Percentiles rank a stretch among this genome's conserved stretches.
These are phyloP conservation scores for Acanthacorydalis orientalis DNA, from an alignment of 2,888 invertebrate species.

Conservation along the genomic window DNA sequence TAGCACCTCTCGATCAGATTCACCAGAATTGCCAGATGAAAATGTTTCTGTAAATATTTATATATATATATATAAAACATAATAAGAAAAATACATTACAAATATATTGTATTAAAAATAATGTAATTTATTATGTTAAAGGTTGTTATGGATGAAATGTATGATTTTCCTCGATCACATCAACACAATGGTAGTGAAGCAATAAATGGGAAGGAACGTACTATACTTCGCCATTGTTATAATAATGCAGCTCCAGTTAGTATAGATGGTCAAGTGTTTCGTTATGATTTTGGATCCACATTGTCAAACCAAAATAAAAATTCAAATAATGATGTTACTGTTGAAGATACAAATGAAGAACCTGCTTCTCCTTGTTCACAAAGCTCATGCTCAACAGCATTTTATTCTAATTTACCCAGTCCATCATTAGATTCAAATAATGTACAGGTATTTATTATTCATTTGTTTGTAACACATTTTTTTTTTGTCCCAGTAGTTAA, in stretches of 20 bases:
- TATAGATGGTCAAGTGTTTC: conserved; percentile 35
- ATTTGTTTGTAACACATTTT: no score
- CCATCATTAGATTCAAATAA: conserved; percentile 21
- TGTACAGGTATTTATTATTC: conserved; percentile 11
- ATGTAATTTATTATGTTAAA: conserved; percentile 12
- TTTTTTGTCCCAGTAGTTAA: no score
- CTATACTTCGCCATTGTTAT: conserved; percentile 34
- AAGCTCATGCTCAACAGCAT: conserved; percentile 28
- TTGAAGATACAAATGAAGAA: conserved; percentile 16
- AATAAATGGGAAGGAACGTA: conserved; percentile 15
- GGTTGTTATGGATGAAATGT: conserved; percentile 35
- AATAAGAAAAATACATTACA: no score
- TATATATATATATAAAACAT: not conserved
- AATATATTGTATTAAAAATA: no score
- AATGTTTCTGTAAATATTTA: no score
- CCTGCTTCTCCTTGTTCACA: conserved; percentile 33
- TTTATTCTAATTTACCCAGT: conserved; percentile 41
- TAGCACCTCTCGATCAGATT: no score
- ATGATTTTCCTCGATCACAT: conserved; percentile 56
- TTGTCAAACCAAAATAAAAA: conserved; percentile 14
- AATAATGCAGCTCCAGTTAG: conserved; percentile 40
- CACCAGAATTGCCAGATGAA: no score
- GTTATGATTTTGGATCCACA: conserved; percentile 32
- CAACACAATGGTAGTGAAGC: conserved; percentile 16
- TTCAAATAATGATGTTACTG: not conserved